Base-by-base conservation (phyloP, 2,888 invertebrate species). In the Drosophila demipolita region DNA sequence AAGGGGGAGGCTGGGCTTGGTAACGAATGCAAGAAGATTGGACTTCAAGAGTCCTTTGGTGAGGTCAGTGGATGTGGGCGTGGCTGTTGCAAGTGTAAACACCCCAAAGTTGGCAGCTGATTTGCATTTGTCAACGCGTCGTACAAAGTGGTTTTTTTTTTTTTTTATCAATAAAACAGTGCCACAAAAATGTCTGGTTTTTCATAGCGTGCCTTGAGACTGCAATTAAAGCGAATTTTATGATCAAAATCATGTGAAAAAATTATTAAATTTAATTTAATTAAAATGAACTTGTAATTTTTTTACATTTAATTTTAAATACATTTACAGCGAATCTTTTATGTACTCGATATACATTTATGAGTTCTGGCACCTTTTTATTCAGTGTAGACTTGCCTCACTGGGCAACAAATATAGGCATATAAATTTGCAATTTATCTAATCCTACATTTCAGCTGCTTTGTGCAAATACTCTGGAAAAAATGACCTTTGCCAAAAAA, bases 41-140 rank as follows among this genome's bases (percentile, higher is more conserved):
- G 53, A 29, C n/a, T 15, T 36, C 6, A 8, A 36, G 48, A 67
- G 67, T 59, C 59, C 59, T 61, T 67, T 70, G 69, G 32, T 78
- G 70, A 80, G 81, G 79, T 81, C 81, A 65, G 55, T 40, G 48
- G 33, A 29, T 33, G 67, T 69, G 59, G 75, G 80, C 66, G 77
- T 79, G 64, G 52, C 64, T 8, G 38, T 26, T 61, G 58, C 74
- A 74, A 74, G 50, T 45, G 12, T 40, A 57, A 40, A 35, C 23
- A n/a, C 20, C 40, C 40, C 49, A 36, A 42, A 45, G 53, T 38
- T 70, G 60, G 49, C 71, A 80, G 40, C 59, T 60, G 65, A 80
- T 78, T 80, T 78, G 57, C 67, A 78, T 75, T 63, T 52, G 33
- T 64, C 52, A 66, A 79, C 75, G 80, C 79, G 66, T 74, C 36